Conservation (phyloP, 2,113 vertebrate species). For the Aegithalos caudatus region DNA sequence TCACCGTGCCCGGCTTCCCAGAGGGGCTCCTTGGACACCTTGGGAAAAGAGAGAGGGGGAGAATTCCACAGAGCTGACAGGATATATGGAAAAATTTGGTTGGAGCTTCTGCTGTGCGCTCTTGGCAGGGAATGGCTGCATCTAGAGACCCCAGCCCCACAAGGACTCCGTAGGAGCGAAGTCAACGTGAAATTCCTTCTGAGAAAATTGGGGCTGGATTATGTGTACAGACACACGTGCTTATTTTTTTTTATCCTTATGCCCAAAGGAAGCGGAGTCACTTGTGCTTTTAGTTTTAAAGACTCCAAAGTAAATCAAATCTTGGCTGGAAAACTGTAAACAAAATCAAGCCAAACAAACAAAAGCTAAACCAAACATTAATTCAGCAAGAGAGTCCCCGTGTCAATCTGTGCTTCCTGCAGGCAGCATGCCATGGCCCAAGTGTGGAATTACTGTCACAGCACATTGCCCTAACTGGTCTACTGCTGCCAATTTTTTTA, state of each 20-base stretch:
- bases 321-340: slow-evolving; percentile 51
- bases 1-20: fast-evolving
- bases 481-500: not conserved
- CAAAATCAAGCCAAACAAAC: slow-evolving; percentile 49
- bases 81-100: not conserved
- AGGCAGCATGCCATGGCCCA: slow-evolving; percentile 9
- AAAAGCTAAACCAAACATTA: slow-evolving; percentile 46
- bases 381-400: slow-evolving; percentile 9
- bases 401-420: slow-evolving; percentile 23
- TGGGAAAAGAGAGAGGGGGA: not conserved
- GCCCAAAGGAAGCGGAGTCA: not conserved
- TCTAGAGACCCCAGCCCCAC: not conserved
- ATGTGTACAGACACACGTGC: too few species aligned
- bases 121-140: not conserved
- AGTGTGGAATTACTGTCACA: slow-evolving; percentile 22
- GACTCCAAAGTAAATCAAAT: slow-evolving; percentile 38
- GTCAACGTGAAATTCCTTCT: not conserved
- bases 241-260: not conserved
- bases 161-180: not conserved
- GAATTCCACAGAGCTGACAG: not conserved
- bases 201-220: not conserved
- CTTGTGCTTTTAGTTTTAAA: slow-evolving; percentile 26
- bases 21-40: not conserved
- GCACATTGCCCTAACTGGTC: not conserved
- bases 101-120: fast-evolving